Conservation (phyloP, 2,888 invertebrate species). For the Schizotus pectinicornis region DNA sequence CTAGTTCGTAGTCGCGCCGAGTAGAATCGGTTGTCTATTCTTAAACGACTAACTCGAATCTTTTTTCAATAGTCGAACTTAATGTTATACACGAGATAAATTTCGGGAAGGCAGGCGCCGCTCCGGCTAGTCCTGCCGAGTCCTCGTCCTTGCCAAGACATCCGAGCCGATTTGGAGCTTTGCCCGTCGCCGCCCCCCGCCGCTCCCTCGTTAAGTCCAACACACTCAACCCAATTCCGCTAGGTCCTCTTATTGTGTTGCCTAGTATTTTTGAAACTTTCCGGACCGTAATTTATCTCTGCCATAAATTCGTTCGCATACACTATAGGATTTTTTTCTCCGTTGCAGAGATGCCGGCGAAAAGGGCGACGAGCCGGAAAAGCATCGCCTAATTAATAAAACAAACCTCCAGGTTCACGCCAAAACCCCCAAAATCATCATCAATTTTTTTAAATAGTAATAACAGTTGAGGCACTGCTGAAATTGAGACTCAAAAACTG, state of each 20-base stretch:
- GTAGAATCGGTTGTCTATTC: too few species aligned
- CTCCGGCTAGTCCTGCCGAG: conserved; percentile 21
- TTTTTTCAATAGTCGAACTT: too few species aligned
- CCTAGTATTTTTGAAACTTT: conserved; percentile 27
- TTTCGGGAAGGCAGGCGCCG: conserved; percentile 21
- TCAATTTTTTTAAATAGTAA: too few species aligned
- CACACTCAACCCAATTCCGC: conserved; percentile 30
- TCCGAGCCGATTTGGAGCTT: conserved; percentile 28
- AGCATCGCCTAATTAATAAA: too few species aligned
- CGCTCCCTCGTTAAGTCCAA: conserved; percentile 28
- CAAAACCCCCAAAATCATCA: too few species aligned
- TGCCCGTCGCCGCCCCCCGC: conserved; percentile 22
- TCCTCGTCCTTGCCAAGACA: conserved; percentile 27
- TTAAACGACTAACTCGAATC: too few species aligned
- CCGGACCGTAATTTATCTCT: conserved; percentile 23
- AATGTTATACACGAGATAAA: too few species aligned
- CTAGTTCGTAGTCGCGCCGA: too few species aligned
- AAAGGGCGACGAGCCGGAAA: too few species aligned
- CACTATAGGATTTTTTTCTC: conserved; percentile 13
- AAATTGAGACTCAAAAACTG: too few species aligned
- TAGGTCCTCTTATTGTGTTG: conserved; percentile 18
- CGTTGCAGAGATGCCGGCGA: neutral
- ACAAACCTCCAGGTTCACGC: too few species aligned
- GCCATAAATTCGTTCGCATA: conserved; percentile 23
- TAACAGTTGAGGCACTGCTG: too few species aligned